Evolutionary conservation across 2,797 vertebrate genomes (phyloP), one percentile per base, ranked within the genome.

Genomic region (Arctocebus calabarensis): DNA sequence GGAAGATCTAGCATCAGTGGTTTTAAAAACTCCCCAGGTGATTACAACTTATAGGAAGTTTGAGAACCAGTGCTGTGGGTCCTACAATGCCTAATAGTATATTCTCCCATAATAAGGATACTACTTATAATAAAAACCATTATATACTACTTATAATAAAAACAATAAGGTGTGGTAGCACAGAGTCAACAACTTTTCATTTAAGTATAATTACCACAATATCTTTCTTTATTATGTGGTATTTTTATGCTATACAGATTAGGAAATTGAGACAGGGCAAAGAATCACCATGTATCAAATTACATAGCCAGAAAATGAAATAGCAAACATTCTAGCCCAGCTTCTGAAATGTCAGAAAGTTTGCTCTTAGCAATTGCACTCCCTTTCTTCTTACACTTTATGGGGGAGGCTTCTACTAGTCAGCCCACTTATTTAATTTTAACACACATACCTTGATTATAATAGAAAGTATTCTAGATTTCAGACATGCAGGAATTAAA

Each of bases 171-270:
- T 81, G 4, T 74, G 5, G 43, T 92, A 48, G 9, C 13, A 32
- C 22, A 34, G 8, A 70, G 43, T 34, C 68, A 57, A 82, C 25
- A 91, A 71, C 17, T 84, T 93, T 81, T 52, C 1, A 78, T 90
- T 88, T 82, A 88, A 90, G 82, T 81, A 48, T 61, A 88, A 73
- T 90, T 75, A 93, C 91, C n/a, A 59, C 19, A 88, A 61, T 74
- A 88, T 40, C 9, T 85, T 37, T 27, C 3, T 75, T 4, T 1
- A 84, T 61, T 74, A 71, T 85, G 84, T 70, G 12, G 7, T 37
- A 62, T 87, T 94, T 94, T 62, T 34, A 27, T 17, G 78, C 34
- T 43, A 48, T 37, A 40, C 17, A 73, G 3, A 48, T 79, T 55
- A 96, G 43, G 29, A 92, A 95, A 78, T 70, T 82, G 62, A 94